phyloP scores from a whole-genome alignment of 1,140 invertebrate species.

The Littorina saxatilis region DNA sequence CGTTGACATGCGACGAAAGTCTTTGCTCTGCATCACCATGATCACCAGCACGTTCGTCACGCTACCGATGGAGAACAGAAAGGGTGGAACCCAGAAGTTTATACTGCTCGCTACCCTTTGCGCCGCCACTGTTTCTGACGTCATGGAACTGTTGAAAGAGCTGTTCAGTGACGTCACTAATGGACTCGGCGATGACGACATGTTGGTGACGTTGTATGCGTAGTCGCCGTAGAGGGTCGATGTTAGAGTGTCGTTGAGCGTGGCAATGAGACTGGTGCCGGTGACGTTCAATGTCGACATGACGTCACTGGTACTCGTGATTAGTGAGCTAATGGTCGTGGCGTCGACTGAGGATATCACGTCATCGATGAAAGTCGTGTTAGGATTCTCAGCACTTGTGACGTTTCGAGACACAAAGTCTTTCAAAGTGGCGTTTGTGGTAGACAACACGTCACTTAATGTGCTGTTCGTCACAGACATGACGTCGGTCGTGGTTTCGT shows the following conservation, averaged over 20 bases:
- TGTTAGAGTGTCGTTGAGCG: background rate
- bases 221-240: background rate
- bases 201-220: background rate
- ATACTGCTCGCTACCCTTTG: slow-evolving; percentile 39
- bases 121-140: background rate
- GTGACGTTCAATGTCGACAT: background rate
- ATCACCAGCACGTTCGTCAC: slow-evolving; percentile 63
- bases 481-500: background rate
- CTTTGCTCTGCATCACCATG: slow-evolving; percentile 58
- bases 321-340: background rate
- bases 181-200: background rate
- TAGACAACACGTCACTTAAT: too few species aligned
- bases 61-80: slow-evolving; percentile 55
- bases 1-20: slow-evolving; percentile 63
- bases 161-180: background rate
- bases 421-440: too few species aligned
- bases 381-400: background rate
- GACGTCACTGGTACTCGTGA: background rate
- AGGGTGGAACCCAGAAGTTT: slow-evolving; percentile 61
- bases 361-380: background rate
- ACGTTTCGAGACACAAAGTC: background rate
- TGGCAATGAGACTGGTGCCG: background rate
- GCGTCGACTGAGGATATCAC: background rate
- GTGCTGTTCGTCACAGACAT: too few species aligned
- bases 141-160: background rate